These are phyloP conservation scores for Polyommatus iphigenia DNA, from an alignment of 2,888 invertebrate genomes.

Conservation along the genomic window DNA sequence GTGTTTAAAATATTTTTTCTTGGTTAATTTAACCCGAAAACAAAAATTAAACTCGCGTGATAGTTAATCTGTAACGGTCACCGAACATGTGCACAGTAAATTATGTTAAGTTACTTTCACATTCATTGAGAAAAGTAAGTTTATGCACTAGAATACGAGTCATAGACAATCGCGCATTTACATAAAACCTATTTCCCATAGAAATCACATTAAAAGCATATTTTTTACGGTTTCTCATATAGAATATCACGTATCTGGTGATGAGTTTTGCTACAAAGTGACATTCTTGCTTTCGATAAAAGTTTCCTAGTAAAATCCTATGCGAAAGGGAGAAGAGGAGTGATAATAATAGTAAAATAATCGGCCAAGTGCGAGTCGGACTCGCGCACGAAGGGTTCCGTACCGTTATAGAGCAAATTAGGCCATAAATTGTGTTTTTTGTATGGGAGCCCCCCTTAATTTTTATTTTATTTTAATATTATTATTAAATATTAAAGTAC, in stretches of 20 bases:
- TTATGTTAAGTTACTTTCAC: conserved; percentile 29
- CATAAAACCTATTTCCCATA: conserved; percentile 28
- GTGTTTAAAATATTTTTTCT: neutral
- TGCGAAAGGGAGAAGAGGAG: neutral
- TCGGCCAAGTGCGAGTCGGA: too few relatives aligned
- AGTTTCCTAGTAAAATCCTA: neutral
- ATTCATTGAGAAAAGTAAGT: conserved; percentile 30
- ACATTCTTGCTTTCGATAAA: too few relatives aligned
- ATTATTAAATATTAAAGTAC: too few relatives aligned
- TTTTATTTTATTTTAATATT: too few relatives aligned
- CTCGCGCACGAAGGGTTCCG: too few relatives aligned
- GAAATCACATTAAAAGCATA: neutral
- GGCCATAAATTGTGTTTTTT: too few relatives aligned
- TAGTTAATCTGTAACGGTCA: conserved; percentile 31
- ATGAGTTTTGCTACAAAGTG: neutral
- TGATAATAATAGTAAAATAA: neutral
- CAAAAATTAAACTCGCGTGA: conserved; percentile 27
- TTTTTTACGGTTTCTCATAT: neutral
- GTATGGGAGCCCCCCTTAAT: too few relatives aligned
- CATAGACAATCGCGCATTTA: conserved; percentile 20
- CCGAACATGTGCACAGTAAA: conserved; percentile 27
- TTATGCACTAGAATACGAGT: conserved; percentile 22
- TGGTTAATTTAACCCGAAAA: conserved; percentile 14
- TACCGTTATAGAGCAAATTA: too few relatives aligned
- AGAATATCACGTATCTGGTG: neutral